Conservation (phyloP, 2,113 vertebrate species). For the Ptilonorhynchus violaceus region DNA sequence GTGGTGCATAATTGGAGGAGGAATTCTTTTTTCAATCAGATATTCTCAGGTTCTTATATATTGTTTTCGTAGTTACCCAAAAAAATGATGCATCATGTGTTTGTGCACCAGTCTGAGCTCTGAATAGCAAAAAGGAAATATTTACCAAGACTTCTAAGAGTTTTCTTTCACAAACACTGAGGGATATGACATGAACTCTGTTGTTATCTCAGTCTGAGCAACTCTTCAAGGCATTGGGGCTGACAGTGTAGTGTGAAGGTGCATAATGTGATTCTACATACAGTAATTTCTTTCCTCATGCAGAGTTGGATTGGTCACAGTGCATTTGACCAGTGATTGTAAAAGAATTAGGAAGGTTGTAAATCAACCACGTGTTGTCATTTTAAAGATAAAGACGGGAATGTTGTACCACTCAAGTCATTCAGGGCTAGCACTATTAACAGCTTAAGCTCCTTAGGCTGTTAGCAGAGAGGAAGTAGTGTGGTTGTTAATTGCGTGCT, state of each 20-base stretch:
- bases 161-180: background rate
- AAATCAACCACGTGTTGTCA: constrained; percentile 60
- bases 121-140: background rate
- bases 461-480: constrained; percentile 68
- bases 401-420: constrained; percentile 49
- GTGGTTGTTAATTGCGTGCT: constrained; percentile 70
- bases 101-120: background rate
- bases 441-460: constrained; percentile 46
- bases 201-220: background rate
- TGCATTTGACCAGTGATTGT: constrained; percentile 46
- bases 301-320: constrained; percentile 19
- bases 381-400: constrained; percentile 66
- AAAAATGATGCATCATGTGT: background rate
- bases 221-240: background rate
- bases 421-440: constrained; percentile 32
- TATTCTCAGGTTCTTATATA: background rate
- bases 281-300: constrained; percentile 16
- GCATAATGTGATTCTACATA: background rate
- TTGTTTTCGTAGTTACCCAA: background rate
- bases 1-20: background rate
- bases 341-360: constrained; percentile 56
- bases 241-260: constrained; percentile 26
- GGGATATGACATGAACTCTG: background rate
- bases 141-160: background rate
- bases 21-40: background rate